Conservation (phyloP, 2,888 invertebrate genomes). For the Drosophila paranaensis region DNA sequence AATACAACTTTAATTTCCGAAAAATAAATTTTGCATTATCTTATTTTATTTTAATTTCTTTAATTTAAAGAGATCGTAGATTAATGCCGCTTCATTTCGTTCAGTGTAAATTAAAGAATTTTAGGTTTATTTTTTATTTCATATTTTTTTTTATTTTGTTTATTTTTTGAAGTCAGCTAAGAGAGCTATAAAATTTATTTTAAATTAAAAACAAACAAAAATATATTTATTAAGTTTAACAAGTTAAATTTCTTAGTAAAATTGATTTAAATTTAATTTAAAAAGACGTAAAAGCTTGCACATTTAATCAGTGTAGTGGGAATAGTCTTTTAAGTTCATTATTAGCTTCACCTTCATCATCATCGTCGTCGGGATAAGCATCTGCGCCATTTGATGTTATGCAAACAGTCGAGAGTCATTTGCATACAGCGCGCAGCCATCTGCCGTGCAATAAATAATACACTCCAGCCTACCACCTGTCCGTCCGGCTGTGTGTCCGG, state of each 20-base stretch:
- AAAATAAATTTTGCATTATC: no score
- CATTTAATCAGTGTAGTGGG: not conserved
- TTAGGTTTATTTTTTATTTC: not conserved
- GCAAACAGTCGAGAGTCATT: conserved; percentile 51
- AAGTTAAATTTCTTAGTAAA: no score
- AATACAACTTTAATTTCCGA: no score
- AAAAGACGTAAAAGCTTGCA: not conserved
- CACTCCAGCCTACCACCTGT: not conserved
- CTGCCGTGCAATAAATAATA: conserved; percentile 29
- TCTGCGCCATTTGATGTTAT: conserved; percentile 16
- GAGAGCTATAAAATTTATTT: no score
- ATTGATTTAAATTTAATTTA: no score
- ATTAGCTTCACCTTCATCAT: not conserved
- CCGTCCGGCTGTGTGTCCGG: not conserved
- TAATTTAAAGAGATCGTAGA: not conserved
- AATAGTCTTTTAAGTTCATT: no score
- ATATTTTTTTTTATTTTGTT: no score
- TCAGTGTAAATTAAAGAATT: not conserved
- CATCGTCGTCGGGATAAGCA: not conserved
- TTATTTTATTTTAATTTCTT: no score
- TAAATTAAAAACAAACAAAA: no score
- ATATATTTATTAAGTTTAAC: no score
- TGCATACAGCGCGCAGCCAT: conserved; percentile 39
- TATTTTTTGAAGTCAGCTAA: no score
- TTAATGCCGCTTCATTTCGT: not conserved